Evolutionary conservation across 2,888 invertebrate genomes (phyloP).

Genomic region (Ophion slaviceki): DNA sequence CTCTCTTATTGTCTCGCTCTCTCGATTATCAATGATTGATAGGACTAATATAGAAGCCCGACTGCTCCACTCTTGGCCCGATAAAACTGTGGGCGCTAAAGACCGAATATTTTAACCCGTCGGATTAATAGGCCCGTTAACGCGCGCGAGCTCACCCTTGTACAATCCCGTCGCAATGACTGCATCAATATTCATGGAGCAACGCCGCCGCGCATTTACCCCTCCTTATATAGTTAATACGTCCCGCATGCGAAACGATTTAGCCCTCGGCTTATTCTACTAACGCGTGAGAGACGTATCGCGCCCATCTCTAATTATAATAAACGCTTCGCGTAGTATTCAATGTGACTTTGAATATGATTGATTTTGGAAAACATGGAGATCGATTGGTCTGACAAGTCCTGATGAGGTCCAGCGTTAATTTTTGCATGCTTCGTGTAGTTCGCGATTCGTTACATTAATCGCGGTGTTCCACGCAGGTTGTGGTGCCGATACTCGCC

Average conservation of each 20-base stretch:
- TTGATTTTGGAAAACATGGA: no score
- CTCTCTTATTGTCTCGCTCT: slow-evolving; percentile 5
- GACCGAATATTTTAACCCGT: slow-evolving; percentile 80
- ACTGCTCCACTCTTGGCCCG: slow-evolving; percentile 63
- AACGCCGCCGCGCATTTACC: slow-evolving; percentile 23
- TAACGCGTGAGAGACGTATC: slow-evolving; percentile 57
- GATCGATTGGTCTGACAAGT: not conserved
- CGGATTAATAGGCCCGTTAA: slow-evolving; percentile 82
- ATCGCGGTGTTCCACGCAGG: no score
- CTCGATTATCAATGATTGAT: slow-evolving; percentile 79
- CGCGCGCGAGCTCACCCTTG: slow-evolving; percentile 61
- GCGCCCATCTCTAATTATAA: slow-evolving; percentile 58
- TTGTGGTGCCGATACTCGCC: no score
- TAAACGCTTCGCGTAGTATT: slow-evolving; percentile 52
- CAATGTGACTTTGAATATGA: slow-evolving; percentile 34
- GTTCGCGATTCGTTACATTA: no score
- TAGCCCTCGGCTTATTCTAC: slow-evolving; percentile 40
- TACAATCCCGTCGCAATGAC: slow-evolving; percentile 75
- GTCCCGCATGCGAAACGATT: slow-evolving; percentile 30
- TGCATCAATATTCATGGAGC: slow-evolving; percentile 82
- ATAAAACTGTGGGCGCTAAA: slow-evolving; percentile 78
- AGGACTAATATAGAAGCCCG: slow-evolving; percentile 79
- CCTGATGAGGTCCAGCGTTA: no score
- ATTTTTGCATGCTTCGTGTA: no score
- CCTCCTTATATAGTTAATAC: slow-evolving; percentile 13